Evolutionary conservation across 1,140 invertebrate species (phyloP).

Genomic region (Drosophila tani): DNA sequence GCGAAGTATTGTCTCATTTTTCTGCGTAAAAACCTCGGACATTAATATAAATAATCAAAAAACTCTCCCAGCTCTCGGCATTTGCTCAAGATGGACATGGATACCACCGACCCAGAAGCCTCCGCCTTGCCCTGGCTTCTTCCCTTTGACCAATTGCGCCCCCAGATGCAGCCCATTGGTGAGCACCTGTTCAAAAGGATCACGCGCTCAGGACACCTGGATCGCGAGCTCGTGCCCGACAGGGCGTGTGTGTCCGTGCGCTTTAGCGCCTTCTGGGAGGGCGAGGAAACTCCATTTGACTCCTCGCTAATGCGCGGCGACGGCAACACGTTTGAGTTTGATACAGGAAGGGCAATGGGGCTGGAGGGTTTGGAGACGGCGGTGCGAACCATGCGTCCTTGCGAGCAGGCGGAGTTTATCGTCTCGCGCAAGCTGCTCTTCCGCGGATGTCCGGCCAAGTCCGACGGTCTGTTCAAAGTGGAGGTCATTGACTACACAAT

Average conservation of each 20-base stretch:
- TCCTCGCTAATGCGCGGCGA: conserved; percentile 86
- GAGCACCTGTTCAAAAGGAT: conserved; percentile 65
- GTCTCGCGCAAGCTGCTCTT: conserved; percentile 89
- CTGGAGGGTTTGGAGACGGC: conserved; percentile 89
- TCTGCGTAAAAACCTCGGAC: neutral
- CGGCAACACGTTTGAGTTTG: conserved; percentile 83
- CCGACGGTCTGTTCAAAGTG: conserved; percentile 86
- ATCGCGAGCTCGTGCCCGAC: conserved; percentile 84
- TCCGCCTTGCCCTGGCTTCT: conserved; percentile 69
- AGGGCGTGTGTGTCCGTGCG: conserved; percentile 87
- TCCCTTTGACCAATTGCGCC: conserved; percentile 67
- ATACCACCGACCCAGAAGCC: conserved; percentile 1
- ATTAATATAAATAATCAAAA: neutral
- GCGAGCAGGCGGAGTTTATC: conserved; percentile 89
- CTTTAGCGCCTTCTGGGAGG: conserved; percentile 89
- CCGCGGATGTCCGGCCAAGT: conserved; percentile 86
- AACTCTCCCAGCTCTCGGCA: too few relatives aligned
- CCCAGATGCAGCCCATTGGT: conserved; percentile 53
- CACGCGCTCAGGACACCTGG: conserved; percentile 86
- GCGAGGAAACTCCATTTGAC: conserved; percentile 89
- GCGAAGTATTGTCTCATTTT: neutral
- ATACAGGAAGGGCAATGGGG: conserved; percentile 85
- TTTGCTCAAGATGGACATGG: too few relatives aligned
- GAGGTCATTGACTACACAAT: conserved; percentile 86
- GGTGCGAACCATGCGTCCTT: conserved; percentile 88